Percentiles rank a stretch among this genome's conserved stretches.
Evolutionary conservation across 23 tunicate species (phyloP).

Genomic region (Styela clava): DNA sequence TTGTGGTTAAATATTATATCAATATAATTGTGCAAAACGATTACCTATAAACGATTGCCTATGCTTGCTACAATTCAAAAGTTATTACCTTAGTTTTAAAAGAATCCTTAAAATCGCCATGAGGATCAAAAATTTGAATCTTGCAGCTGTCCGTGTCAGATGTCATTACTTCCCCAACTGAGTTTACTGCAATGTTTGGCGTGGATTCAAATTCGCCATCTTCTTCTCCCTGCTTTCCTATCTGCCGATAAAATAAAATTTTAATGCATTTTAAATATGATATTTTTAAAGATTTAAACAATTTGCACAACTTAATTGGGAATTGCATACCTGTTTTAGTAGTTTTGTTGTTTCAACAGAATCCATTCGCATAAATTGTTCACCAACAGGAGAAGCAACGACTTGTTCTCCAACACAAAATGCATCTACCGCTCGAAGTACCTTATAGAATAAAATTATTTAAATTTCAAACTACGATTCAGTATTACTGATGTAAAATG

Average conservation of each 20-base stretch:
- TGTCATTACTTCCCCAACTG: conserved; percentile 79
- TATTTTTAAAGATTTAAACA: too few relatives aligned
- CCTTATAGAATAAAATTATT: too few relatives aligned
- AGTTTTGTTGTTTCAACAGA: conserved; percentile 62
- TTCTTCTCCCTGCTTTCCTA: conserved; percentile 93
- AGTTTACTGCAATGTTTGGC: conserved; percentile 86
- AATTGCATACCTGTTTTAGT: conserved; percentile 50
- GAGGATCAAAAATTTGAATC: conserved; percentile 85
- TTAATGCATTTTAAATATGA: too few relatives aligned
- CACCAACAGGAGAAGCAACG: conserved; percentile 9
- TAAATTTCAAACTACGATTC: neutral
- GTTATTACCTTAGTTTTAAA: conserved; percentile 89
- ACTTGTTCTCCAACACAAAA: conserved; percentile 50
- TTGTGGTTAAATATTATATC: too few relatives aligned
- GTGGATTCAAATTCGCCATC: conserved; percentile 98
- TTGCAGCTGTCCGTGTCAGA: conserved; percentile 80
- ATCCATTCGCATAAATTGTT: conserved; percentile 36
- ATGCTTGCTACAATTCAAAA: too few relatives aligned
- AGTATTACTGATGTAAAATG: too few relatives aligned
- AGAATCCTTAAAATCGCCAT: conserved; percentile 83
- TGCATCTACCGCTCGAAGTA: conserved; percentile 64
- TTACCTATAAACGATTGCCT: too few relatives aligned
- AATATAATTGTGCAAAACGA: too few relatives aligned
- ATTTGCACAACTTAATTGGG: too few relatives aligned
- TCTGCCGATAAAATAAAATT: too few relatives aligned